Conservation (phyloP, 2,797 vertebrate species). For the Sebastes oblongus region DNA sequence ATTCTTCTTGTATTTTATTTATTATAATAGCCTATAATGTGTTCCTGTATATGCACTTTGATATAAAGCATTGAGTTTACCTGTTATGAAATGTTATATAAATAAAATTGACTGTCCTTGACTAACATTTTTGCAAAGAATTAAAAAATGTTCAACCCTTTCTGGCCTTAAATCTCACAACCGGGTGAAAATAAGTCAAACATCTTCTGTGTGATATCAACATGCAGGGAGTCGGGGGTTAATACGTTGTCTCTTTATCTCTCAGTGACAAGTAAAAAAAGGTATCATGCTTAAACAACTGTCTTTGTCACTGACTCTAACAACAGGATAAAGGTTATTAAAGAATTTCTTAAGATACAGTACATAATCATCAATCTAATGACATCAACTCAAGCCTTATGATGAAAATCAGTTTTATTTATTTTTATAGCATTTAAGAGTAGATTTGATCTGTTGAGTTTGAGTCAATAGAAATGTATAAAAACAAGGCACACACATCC, state of each 20-base stretch:
- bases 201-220: not conserved
- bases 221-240: not conserved
- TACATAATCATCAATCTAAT: not conserved
- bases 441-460: not conserved
- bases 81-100: not conserved
- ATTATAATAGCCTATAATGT: not conserved
- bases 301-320: not conserved
- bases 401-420: not conserved
- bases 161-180: not conserved
- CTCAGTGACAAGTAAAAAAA: not conserved
- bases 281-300: not conserved
- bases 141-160: not conserved
- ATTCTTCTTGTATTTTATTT: not conserved
- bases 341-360: not conserved
- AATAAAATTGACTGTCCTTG: not conserved
- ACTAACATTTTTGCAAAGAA: not conserved
- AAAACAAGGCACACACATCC: not conserved
- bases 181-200: not conserved
- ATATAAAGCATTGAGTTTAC: not conserved
- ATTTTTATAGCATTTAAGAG: not conserved
- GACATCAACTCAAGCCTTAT: not conserved
- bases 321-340: not conserved
- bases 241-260: not conserved
- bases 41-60: not conserved
- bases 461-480: not conserved